Percentiles rank a stretch among this genome's conserved stretches.
Evolutionary conservation across 2,113 vertebrate species (phyloP).

Genomic region (Sceloporus tristichus): DNA sequence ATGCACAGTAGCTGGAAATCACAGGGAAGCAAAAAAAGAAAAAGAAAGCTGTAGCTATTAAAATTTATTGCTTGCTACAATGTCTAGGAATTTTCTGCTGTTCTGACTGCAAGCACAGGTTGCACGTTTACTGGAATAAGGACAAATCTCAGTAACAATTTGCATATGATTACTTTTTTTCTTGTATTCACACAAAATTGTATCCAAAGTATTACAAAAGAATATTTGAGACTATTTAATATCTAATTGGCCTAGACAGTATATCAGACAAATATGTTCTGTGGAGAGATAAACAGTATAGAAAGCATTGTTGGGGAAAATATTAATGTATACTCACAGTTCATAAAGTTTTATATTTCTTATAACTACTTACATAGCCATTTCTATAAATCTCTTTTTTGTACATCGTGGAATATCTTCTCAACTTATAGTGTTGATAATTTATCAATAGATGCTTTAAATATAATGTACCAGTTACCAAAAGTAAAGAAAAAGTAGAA

Average conservation of each 20-base stretch:
- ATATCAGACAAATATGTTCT: no score
- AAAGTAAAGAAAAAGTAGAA: neutral
- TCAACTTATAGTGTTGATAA: neutral
- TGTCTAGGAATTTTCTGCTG: constrained; percentile 19
- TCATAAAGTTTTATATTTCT: neutral
- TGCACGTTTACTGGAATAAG: constrained; percentile 26
- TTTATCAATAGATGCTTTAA: neutral
- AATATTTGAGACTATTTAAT: neutral
- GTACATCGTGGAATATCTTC: neutral
- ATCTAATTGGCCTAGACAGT: neutral
- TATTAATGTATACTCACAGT: neutral
- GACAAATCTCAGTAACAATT: neutral
- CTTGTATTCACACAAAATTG: no score
- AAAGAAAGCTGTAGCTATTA: neutral
- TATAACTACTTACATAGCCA: neutral
- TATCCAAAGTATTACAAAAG: neutral
- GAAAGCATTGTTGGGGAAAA: no score
- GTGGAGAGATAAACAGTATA: neutral
- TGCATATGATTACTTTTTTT: neutral
- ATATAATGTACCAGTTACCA: no score
- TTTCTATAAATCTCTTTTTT: neutral
- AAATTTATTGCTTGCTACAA: constrained; percentile 29
- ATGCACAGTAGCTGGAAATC: constrained; percentile 8
- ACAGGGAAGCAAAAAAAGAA: neutral
- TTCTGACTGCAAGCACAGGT: constrained; percentile 32